Evolutionary conservation across 2,113 vertebrate species (phyloP).

Genomic region (Archilochus colubris): DNA sequence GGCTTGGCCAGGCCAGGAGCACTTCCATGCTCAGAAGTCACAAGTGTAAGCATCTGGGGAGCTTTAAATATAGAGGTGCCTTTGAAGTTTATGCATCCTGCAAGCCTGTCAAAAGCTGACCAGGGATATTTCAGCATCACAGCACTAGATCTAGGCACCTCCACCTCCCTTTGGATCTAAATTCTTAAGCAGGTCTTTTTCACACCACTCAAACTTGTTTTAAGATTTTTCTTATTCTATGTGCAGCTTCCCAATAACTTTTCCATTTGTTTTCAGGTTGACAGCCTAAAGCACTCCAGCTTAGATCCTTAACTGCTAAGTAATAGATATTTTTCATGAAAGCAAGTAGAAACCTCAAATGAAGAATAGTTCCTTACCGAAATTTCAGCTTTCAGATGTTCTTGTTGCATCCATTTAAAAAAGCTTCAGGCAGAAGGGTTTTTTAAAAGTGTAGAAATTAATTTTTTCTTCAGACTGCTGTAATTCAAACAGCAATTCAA

Average conservation of each 20-base stretch:
- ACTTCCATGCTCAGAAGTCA: background rate
- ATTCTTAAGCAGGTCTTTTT: background rate
- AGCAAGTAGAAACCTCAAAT: background rate
- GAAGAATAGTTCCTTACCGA: background rate
- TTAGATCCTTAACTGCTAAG: background rate
- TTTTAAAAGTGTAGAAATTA: background rate
- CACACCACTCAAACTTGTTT: background rate
- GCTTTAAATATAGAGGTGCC: background rate
- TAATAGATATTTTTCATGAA: background rate
- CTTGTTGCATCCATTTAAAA: background rate
- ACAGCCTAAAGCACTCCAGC: background rate
- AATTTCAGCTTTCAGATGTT: background rate
- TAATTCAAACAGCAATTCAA: background rate
- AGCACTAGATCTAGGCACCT: background rate
- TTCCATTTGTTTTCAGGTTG: background rate
- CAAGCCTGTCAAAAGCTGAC: background rate
- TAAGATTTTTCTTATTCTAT: background rate
- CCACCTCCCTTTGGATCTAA: background rate
- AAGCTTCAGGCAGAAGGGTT: background rate
- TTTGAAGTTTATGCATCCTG: background rate
- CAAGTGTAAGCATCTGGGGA: background rate
- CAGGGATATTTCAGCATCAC: background rate
- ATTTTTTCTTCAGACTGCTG: background rate
- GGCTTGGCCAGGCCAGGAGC: background rate
- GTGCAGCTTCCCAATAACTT: background rate